These are phyloP conservation scores for Chinchilla lanigera DNA, from an alignment of 2,113 vertebrate species.

Conservation along the genomic window DNA sequence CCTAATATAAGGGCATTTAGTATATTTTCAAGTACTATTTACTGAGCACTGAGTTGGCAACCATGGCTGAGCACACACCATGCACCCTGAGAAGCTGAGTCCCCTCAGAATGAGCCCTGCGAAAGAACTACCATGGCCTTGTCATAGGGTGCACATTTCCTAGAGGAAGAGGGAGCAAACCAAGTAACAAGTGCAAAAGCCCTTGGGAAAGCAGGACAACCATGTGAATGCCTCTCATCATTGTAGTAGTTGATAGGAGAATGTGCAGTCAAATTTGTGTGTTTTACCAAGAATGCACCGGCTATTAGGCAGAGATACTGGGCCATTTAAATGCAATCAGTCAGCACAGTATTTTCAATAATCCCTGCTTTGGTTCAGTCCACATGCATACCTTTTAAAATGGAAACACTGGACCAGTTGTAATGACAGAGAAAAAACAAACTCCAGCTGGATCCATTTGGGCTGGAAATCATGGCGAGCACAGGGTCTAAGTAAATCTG, in stretches of 20 bases:
- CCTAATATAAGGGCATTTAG: not conserved
- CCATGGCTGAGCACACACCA: not conserved
- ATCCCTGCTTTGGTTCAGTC: conserved; percentile 63
- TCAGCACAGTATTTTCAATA: conserved; percentile 63
- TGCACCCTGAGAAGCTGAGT: not conserved
- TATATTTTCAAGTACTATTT: conserved; percentile 45
- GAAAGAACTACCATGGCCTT: not conserved
- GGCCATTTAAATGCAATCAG: conserved; percentile 63
- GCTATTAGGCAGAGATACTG: conserved; percentile 55
- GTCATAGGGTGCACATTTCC: rapidly evolving
- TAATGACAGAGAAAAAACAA: conserved; percentile 66
- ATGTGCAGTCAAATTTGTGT: not conserved
- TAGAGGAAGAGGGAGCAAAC: not conserved
- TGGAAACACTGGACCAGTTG: conserved; percentile 55
- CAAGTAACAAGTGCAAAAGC: not conserved
- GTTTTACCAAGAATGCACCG: conserved; percentile 14
- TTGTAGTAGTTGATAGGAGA: not conserved
- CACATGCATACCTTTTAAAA: conserved; percentile 65
- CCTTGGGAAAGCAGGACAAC: not conserved
- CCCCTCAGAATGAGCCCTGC: not conserved
- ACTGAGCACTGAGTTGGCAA: not conserved
- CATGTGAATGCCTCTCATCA: not conserved
- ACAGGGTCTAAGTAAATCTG: conserved; percentile 64
- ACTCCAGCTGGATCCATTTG: conserved; percentile 51
- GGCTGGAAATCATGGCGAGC: conserved; percentile 44